Evolutionary conservation across 2,888 invertebrate genomes (phyloP), one percentile per base, ranked within the genome.

Genomic region (Acrobeloides nanus): DNA sequence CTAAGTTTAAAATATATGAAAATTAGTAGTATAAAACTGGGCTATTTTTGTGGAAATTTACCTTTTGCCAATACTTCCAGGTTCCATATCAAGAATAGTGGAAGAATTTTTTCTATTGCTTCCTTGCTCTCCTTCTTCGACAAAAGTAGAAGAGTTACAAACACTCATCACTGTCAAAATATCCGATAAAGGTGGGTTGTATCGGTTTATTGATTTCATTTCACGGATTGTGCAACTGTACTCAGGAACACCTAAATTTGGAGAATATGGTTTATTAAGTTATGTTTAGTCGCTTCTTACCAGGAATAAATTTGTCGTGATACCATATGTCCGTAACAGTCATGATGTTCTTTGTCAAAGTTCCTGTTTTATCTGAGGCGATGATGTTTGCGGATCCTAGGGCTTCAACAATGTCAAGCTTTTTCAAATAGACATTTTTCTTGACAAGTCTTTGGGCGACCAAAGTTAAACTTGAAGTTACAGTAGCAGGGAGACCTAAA

Each of bases 361-460:
- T 59, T 21, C 59, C 59, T 8, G 59, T 59, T 38, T 59, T 59
- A 48, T 59, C 59, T 15, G 59, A 60, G 32, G 56, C 56, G 27
- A 57, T 57, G 37, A 57, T 54, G 23, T 40, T 56, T 6, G 48
- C 57, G 10, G 55, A 38, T 21, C 55, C 56, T 20, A 57, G 41
- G 10, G 56, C 55, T 33, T 56, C 55, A 4, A 52, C 46, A 17
- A 56, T 43, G 35, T 56, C 56, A 17, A 56, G 29, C 17, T 46
- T 24, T 38, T 56, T 56, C 18, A 56, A 33, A 33, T 56, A 56
- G 21, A 56, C 55, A 31, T 55, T 50, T 38, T 56, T 56, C 17
- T 26, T 40, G 5, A 51, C 55, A 38, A 56, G 39, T 18, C 55
- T 38, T 10, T 48, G 46, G 8, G 56, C 57, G 42, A 56, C 44